These are phyloP conservation scores for Oxycera nigricornis DNA, from an alignment of 2,888 invertebrate species.

Conservation along the genomic window DNA sequence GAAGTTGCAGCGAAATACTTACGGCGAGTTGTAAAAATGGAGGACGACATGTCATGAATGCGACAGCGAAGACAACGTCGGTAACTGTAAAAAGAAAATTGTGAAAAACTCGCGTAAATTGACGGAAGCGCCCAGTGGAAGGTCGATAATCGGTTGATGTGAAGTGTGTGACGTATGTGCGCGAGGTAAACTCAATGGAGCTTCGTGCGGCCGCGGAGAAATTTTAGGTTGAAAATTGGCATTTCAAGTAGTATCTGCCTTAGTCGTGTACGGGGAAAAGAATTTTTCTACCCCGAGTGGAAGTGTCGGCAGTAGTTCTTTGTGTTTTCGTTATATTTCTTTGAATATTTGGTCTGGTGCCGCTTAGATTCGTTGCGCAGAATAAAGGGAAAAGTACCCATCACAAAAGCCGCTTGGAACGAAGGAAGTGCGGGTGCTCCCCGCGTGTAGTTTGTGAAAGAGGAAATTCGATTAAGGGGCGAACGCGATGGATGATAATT, in stretches of 20 bases:
- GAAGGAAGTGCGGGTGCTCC: constrained; percentile 30
- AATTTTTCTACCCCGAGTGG: neutral
- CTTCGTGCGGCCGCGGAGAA: constrained; percentile 8
- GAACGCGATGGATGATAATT: constrained; percentile 53
- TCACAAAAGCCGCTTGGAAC: neutral
- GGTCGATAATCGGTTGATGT: neutral
- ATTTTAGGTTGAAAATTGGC: constrained; percentile 17
- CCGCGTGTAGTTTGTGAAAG: constrained; percentile 17
- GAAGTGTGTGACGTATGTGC: neutral
- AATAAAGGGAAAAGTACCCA: constrained; percentile 1
- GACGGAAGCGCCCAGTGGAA: constrained; percentile 7
- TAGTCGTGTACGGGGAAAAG: constrained; percentile 1
- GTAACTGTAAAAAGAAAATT: constrained; percentile 4
- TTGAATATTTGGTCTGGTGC: neutral
- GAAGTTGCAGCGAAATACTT: neutral
- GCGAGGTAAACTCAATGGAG: constrained; percentile 1
- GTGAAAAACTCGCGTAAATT: constrained; percentile 20
- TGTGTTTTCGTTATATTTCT: neutral
- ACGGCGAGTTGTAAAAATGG: constrained; percentile 48
- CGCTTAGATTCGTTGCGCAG: neutral
- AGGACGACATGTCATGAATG: constrained; percentile 54
- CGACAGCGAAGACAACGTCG: constrained; percentile 23
- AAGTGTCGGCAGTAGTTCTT: neutral
- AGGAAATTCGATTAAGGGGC: neutral
- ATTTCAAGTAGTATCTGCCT: neutral